Evolutionary conservation across 1,140 invertebrate species (phyloP).

Genomic region (Macrobrachium nipponense): DNA sequence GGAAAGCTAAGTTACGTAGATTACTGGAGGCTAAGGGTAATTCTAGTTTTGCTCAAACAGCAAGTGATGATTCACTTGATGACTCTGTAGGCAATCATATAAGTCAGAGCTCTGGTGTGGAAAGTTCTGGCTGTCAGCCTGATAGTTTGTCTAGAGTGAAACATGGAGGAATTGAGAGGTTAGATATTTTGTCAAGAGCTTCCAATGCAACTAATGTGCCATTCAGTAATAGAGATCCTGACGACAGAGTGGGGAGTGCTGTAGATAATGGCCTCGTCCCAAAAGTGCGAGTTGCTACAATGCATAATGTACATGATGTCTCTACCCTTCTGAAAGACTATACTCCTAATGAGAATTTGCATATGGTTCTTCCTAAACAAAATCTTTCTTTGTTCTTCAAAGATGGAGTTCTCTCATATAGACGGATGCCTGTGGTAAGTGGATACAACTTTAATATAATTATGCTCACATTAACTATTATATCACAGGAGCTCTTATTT

Average conservation of each 20-base stretch:
- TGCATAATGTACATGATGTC: slow-evolving; percentile 38
- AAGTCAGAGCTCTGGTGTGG: background rate
- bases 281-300: slow-evolving; percentile 48
- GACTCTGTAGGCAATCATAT: slow-evolving; percentile 12
- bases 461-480: background rate
- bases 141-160: background rate
- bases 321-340: slow-evolving; percentile 34
- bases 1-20: slow-evolving; percentile 46
- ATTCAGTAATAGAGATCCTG: slow-evolving; percentile 19
- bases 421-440: slow-evolving; percentile 57
- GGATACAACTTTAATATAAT: background rate
- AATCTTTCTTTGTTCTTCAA: slow-evolving; percentile 57
- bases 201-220: background rate
- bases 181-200: background rate
- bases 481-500: too few relatives aligned
- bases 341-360: slow-evolving; percentile 44
- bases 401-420: slow-evolving; percentile 57
- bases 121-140: background rate
- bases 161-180: background rate
- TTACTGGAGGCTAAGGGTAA: slow-evolving; percentile 15
- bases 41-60: background rate
- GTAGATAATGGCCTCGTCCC: slow-evolving; percentile 1
- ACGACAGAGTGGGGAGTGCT: slow-evolving; percentile 17
- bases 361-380: slow-evolving; percentile 47
- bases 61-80: slow-evolving; percentile 33